A percentile compares a stretch with the other conserved stretches of the same genome.
Evolutionary conservation across 1,140 invertebrate genomes (phyloP).

Genomic region (Lamellibrachia luymesi): DNA sequence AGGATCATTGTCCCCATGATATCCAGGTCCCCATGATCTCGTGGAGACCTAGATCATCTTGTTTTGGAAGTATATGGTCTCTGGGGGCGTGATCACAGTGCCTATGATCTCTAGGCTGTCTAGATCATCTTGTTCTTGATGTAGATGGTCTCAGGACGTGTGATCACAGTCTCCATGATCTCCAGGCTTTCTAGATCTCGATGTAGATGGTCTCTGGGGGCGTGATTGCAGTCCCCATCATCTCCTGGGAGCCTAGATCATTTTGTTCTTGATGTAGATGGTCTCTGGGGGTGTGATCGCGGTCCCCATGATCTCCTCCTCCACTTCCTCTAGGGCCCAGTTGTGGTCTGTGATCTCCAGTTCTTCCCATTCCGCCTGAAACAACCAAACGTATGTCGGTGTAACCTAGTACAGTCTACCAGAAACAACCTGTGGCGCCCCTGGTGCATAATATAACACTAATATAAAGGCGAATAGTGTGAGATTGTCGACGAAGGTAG

Average conservation of each 20-base stretch:
- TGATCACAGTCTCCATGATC: constrained; percentile 46
- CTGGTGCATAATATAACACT: too few species aligned
- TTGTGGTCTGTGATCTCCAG: constrained; percentile 92
- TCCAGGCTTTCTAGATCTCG: constrained; percentile 41
- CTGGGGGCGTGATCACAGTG: too few species aligned
- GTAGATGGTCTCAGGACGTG: constrained; percentile 1
- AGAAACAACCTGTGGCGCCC: too few species aligned
- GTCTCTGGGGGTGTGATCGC: constrained; percentile 8
- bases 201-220: not conserved
- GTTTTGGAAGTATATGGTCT: too few species aligned
- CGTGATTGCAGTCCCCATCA: constrained; percentile 46
- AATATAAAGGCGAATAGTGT: too few species aligned
- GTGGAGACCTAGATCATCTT: too few species aligned
- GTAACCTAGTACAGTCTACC: not conserved
- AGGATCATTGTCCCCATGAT: too few species aligned
- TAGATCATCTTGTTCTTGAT: not conserved
- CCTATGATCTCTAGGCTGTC: too few species aligned
- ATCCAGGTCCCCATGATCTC: too few species aligned
- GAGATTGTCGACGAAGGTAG: too few species aligned
- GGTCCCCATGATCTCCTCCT: constrained; percentile 62
- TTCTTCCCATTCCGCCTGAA: constrained; percentile 94
- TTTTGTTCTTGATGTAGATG: constrained; percentile 16
- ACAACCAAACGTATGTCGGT: constrained; percentile 16
- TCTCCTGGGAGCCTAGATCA: constrained; percentile 43
- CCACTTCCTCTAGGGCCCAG: constrained; percentile 81